A percentile compares a stretch with the other conserved stretches of the same genome.
Conservation (phyloP, 2,113 vertebrate species). For the Martes martes region DNA sequence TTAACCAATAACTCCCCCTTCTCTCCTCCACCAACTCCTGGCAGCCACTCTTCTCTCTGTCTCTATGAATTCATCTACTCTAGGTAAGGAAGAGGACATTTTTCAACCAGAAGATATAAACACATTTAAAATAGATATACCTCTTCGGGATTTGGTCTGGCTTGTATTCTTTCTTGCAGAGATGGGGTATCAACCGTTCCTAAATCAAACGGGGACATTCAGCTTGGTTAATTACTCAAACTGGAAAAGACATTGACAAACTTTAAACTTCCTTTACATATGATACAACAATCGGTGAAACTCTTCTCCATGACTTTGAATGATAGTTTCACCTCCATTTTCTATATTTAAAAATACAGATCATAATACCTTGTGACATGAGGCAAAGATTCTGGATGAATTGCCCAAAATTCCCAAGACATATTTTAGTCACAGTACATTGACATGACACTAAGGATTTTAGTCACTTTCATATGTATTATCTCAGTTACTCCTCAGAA, state of each 20-base stretch:
- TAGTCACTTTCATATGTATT: background rate
- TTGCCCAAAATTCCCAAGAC: background rate
- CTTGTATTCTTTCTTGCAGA: constrained; percentile 90
- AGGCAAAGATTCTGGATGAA: background rate
- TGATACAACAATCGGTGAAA: background rate
- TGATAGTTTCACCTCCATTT: background rate
- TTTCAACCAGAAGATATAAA: background rate
- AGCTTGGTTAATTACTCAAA: constrained; percentile 32
- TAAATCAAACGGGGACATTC: constrained; percentile 70
- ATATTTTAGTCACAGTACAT: background rate
- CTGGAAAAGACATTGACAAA: background rate
- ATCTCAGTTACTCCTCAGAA: background rate
- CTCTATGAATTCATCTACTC: background rate
- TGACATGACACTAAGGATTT: background rate
- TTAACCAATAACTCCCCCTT: background rate
- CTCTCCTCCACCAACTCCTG: too few species aligned
- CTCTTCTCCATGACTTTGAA: background rate
- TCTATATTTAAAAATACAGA: background rate
- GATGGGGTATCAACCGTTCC: constrained; percentile 96
- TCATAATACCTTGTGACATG: background rate
- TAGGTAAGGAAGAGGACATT: background rate
- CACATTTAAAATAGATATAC: constrained; percentile 73
- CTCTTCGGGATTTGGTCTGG: constrained; percentile 90
- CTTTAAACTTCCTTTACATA: background rate
- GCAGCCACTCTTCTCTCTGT: background rate